Percentiles rank a stretch among this genome's conserved stretches.
phyloP scores from a whole-genome alignment of 2,888 invertebrate genomes.

The Calameuta filiformis region DNA sequence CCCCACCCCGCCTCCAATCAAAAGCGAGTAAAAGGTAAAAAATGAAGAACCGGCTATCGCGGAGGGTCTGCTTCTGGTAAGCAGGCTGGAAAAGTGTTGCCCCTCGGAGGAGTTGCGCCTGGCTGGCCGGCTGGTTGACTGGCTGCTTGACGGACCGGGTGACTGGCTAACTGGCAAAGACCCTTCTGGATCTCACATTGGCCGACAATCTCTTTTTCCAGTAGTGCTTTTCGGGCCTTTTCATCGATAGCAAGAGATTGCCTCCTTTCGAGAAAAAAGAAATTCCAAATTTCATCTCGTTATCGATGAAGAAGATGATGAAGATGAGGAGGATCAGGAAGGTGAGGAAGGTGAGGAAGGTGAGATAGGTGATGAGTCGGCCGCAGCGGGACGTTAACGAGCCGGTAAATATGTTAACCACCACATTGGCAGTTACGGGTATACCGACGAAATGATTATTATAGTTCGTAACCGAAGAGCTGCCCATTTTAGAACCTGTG shows the following conservation, averaged over 20 bases:
- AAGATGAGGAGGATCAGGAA: not conserved
- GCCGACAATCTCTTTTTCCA: no score
- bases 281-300: not conserved
- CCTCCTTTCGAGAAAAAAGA: no score
- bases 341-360: no score
- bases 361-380: not conserved
- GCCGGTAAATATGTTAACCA: conserved; percentile 66
- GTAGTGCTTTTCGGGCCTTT: no score
- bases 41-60: conserved; percentile 56
- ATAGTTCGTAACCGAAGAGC: conserved; percentile 65
- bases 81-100: conserved; percentile 56
- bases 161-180: no score
- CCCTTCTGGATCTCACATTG: no score
- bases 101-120: conserved; percentile 17
- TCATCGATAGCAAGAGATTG: no score
- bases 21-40: conserved; percentile 63
- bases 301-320: not conserved
- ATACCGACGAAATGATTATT: conserved; percentile 64
- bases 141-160: no score
- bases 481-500: conserved; percentile 65
- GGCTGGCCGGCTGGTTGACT: no score
- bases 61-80: conserved; percentile 54
- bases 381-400: conserved; percentile 60
- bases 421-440: conserved; percentile 43
- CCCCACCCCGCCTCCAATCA: conserved; percentile 54